These are phyloP conservation scores for Neoarius graeffei DNA, from an alignment of 2,113 vertebrate species.

Conservation along the genomic window DNA sequence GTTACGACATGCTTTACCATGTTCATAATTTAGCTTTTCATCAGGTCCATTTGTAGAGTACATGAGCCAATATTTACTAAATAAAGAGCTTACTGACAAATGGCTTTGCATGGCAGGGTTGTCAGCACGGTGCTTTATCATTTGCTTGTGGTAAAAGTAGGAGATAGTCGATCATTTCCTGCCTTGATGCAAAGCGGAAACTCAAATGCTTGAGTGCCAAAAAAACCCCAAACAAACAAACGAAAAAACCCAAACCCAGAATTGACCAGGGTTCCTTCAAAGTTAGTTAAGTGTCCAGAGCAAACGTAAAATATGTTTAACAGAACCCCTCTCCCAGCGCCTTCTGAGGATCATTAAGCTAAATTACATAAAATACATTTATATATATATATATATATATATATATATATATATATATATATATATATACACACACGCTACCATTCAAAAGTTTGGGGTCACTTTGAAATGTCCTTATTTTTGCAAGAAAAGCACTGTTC, in stretches of 20 bases:
- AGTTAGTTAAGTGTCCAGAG: constrained; percentile 31
- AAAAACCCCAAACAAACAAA: not conserved
- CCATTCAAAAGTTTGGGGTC: no score
- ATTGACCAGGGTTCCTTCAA: not conserved
- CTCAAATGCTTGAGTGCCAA: constrained; percentile 41
- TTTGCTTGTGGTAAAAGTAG: constrained; percentile 40
- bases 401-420: no score
- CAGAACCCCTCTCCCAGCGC: constrained; percentile 23
- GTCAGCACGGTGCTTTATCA: constrained; percentile 52
- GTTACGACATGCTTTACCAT: constrained; percentile 64
- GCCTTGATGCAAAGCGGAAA: constrained; percentile 49
- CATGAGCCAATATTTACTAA: constrained; percentile 56
- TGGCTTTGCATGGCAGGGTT: constrained; percentile 52
- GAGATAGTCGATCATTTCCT: constrained; percentile 54
- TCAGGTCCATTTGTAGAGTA: constrained; percentile 71
- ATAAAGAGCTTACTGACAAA: constrained; percentile 67
- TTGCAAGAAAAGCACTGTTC: no score
- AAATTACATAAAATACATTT: constrained; percentile 36
- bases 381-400: no score
- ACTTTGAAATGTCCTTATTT: no score
- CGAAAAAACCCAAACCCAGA: not conserved
- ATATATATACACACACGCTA: no score
- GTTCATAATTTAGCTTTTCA: constrained; percentile 71
- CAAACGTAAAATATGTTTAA: constrained; percentile 38
- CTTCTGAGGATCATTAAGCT: constrained; percentile 41